A percentile compares a stretch with the other conserved stretches of the same genome.
These are phyloP conservation scores for Austrolebias charrua DNA, from an alignment of 2,797 vertebrate genomes.

Conservation along the genomic window DNA sequence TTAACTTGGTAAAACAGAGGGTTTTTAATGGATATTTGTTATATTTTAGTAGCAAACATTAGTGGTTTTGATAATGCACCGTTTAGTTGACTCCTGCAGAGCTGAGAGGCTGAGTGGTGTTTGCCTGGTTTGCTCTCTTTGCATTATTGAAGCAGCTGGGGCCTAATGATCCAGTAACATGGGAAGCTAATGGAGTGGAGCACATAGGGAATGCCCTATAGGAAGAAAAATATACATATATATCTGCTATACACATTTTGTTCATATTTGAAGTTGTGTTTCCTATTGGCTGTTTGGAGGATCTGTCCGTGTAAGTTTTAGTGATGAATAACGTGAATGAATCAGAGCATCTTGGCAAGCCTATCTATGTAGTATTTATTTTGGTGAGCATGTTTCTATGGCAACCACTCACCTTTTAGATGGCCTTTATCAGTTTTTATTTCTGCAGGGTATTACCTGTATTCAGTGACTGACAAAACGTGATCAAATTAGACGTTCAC, in stretches of 20 bases:
- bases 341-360: slow-evolving; percentile 47
- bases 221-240: slow-evolving; percentile 4
- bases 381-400: slow-evolving; percentile 58
- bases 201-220: slow-evolving; percentile 10
- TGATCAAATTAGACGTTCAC: not conserved
- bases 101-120: slow-evolving; percentile 47
- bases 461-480: slow-evolving; percentile 25
- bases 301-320: not conserved
- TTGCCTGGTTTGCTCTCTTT: slow-evolving; percentile 72
- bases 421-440: slow-evolving; percentile 30
- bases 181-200: slow-evolving; percentile 46
- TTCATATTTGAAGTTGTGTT: not conserved
- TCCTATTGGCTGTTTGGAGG: not conserved
- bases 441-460: slow-evolving; percentile 33
- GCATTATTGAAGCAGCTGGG: slow-evolving; percentile 74
- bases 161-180: slow-evolving; percentile 64
- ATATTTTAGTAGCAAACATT: slow-evolving; percentile 13
- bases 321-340: slow-evolving; percentile 41
- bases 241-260: not conserved
- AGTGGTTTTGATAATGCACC: slow-evolving; percentile 39
- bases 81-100: slow-evolving; percentile 57
- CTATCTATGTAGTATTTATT: slow-evolving; percentile 3
- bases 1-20: not conserved
- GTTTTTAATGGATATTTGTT: not conserved
- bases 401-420: slow-evolving; percentile 58